Evolutionary conservation across 2,113 vertebrate genomes (phyloP), one percentile per base, ranked within the genome.

Genomic region (Ivindomyrus marchei): DNA sequence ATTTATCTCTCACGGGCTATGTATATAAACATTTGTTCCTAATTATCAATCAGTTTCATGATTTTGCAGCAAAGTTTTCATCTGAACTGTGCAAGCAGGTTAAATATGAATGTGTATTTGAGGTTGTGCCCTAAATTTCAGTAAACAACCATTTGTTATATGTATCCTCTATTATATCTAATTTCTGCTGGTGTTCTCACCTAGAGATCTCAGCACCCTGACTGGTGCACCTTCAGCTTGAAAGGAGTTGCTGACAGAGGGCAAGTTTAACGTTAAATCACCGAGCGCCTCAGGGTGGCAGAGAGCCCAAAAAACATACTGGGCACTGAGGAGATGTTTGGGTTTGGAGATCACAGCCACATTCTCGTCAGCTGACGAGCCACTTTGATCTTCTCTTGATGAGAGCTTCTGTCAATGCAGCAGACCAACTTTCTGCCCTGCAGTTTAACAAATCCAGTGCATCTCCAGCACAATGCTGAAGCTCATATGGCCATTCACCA

Each of bases 361-460:
- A 39, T 56, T 74, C 11, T 15, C 24, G 53, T 49, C 36, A 15
- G 45, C 70, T 89, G 31, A 53, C 27, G 50, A 46, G 36, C 24
- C 21, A 31, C 74, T 53, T 89, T 84, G 49, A 42, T 85, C 89
- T 46, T 50, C n/a, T 89, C 91, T 70, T 70, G 39, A 89, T 91
- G 74, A 47, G 39, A 90, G 92, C 92, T 80, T 88, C 89, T 91
- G 58, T 90, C 90, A 92, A 47, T 77, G 19, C 62, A 88, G 89
- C 94, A 94, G 92, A 92, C 93, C 92, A 11, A 85, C 19, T n/a
- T 21, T 88, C 45, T 2, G 36, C 66, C 74, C 46, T 42, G 83
- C 39, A 31, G 27, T 52, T 17, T 17, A 17, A 7, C 47, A 49
- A 45, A 31, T 85, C 1, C 24, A 50, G n/a, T 49, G 8, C 47